Conservation (phyloP, 1,140 invertebrate genomes). For the Hycleus phaleratus region DNA sequence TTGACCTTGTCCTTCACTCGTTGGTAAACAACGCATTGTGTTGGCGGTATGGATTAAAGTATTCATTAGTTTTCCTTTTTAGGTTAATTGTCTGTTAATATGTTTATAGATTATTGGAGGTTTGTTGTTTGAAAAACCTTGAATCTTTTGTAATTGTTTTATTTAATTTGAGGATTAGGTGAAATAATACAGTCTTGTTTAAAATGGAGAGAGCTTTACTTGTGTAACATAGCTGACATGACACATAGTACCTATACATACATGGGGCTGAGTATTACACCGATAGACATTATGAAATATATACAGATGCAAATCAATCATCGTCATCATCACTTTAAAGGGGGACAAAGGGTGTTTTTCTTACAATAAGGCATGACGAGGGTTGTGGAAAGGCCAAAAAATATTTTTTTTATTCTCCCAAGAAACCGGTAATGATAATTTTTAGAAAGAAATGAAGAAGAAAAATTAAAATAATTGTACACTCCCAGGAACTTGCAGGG, state of each 20-base stretch:
- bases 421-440: neutral
- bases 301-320: constrained; percentile 32
- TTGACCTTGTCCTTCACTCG: too few species aligned
- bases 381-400: constrained; percentile 25
- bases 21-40: too few species aligned
- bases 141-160: too few species aligned
- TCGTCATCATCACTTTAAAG: too few species aligned
- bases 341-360: constrained; percentile 21
- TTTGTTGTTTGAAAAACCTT: too few species aligned
- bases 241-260: constrained; percentile 43
- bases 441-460: neutral
- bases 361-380: constrained; percentile 36
- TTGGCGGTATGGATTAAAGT: too few species aligned
- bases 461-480: constrained; percentile 18
- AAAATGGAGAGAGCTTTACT: constrained; percentile 43
- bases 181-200: constrained; percentile 29
- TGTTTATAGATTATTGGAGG: too few species aligned
- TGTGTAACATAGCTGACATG: constrained; percentile 42
- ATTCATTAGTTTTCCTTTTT: too few species aligned
- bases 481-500: constrained; percentile 27
- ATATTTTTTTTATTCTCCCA: constrained; percentile 7
- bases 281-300: constrained; percentile 40
- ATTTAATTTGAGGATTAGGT: neutral
- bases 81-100: too few species aligned
- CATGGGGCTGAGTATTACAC: constrained; percentile 42